phyloP scores from a whole-genome alignment of 1,140 invertebrate species.

The Capitella teleta region DNA sequence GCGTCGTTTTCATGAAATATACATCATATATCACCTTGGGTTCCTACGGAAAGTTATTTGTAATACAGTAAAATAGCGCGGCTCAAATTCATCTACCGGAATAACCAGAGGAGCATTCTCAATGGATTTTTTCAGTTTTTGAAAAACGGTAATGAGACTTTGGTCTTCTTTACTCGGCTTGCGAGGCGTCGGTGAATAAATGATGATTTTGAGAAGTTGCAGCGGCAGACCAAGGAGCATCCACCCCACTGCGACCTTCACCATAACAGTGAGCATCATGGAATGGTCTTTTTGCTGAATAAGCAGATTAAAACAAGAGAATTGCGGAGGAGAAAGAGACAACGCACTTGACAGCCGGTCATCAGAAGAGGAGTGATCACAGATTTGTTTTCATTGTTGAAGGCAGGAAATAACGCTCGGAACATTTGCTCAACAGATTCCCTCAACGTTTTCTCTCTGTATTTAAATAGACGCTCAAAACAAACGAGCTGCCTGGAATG shows the following conservation, averaged over 20 bases:
- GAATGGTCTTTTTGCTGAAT: slow-evolving; percentile 17
- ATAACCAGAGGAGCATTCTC: too few relatives aligned
- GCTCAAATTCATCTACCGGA: too few relatives aligned
- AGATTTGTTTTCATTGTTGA: slow-evolving; percentile 24
- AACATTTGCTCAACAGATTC: slow-evolving; percentile 22
- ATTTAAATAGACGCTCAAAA: slow-evolving; percentile 3
- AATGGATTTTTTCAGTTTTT: slow-evolving; percentile 13
- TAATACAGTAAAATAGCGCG: too few relatives aligned
- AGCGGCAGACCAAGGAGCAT: slow-evolving; percentile 31
- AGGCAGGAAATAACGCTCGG: slow-evolving; percentile 26
- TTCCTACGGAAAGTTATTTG: too few relatives aligned
- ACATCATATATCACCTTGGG: too few relatives aligned
- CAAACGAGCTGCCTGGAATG: slow-evolving; percentile 9
- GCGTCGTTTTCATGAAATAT: too few relatives aligned
- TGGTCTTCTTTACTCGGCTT: not conserved
- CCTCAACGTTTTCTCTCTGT: not conserved
- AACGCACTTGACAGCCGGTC: slow-evolving; percentile 28
- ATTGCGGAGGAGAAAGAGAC: not conserved
- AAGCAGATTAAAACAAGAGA: not conserved
- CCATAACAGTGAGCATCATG: slow-evolving; percentile 20
- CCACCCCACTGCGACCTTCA: slow-evolving; percentile 29
- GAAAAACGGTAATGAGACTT: slow-evolving; percentile 15
- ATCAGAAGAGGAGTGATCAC: slow-evolving; percentile 31
- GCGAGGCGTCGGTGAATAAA: slow-evolving; percentile 17
- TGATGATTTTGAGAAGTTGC: slow-evolving; percentile 27